A percentile compares a stretch with the other conserved stretches of the same genome.
phyloP scores from a whole-genome alignment of 2,113 vertebrate genomes.

The Ardeotis arabs region DNA sequence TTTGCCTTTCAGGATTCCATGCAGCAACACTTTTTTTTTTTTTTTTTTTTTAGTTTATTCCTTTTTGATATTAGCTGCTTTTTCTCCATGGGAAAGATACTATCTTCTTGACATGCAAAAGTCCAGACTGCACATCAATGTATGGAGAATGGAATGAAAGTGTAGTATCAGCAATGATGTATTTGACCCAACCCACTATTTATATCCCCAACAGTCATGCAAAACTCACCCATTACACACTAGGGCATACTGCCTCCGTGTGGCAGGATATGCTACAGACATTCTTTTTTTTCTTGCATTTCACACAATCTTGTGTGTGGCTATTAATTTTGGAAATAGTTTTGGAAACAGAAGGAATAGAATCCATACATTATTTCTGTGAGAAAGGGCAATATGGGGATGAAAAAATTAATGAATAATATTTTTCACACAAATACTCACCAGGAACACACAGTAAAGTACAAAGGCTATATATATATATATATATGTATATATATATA shows the following conservation, averaged over 20 bases:
- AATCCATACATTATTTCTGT: background rate
- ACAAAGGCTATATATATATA: conserved; percentile 37
- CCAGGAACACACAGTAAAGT: conserved; percentile 32
- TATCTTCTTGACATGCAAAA: conserved; percentile 2
- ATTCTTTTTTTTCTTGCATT: background rate
- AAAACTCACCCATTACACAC: background rate
- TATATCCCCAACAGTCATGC: background rate
- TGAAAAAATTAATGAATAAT: background rate
- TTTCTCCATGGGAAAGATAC: conserved; percentile 4
- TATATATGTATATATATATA: conserved; percentile 10
- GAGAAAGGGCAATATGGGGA: background rate
- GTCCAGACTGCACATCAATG: conserved; percentile 10
- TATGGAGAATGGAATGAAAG: background rate
- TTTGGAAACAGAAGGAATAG: background rate
- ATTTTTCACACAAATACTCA: conserved; percentile 12
- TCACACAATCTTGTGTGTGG: background rate
- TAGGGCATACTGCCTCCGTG: conserved; percentile 44
- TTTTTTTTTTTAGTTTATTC: background rate
- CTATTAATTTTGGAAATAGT: background rate
- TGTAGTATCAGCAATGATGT: background rate
- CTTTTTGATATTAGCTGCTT: background rate
- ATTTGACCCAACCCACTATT: background rate
- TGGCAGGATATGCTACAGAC: conserved; percentile 5
- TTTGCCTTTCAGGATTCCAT: conserved; percentile 12
- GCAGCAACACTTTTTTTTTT: background rate